Evolutionary conservation across 37 sponge, comb jelly and placozoan species (phyloP), one percentile per base, ranked within the genome.

Genomic region (Petrosia ficiformis): DNA sequence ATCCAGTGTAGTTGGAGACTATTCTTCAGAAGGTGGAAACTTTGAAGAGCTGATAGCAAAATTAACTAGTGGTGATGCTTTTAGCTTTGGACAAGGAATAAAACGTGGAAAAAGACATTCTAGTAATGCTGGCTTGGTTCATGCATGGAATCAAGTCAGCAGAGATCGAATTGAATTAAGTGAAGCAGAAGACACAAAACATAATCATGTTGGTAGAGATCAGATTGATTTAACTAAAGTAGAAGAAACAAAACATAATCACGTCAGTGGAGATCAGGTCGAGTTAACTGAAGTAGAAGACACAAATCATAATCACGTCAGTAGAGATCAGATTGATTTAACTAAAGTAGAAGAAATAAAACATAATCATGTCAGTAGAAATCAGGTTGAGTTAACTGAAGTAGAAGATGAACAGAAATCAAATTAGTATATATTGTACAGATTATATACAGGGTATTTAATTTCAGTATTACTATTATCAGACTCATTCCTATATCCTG

Each of bases 21-120:
- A n/a, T n/a, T 19, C 54, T 48, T 19, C 14, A 19, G 54, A 48
- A 48, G 54, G 54, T 19, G 54, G 54, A 48, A 90, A 94, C 30
- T 75, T 94, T 71, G 94, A 94, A 43, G 90, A 94, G 10, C 84
- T 94, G 0, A 89, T 94, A 33, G 42, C 77, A 4, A 83, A 72
- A 2, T 79, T 94, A 33, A 73, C 68, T 59, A 78, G 79, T 11
- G 94, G 87, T 14, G 94, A 89, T 5, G 5, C 28, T 6, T 61
- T 24, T 24, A 11, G n/a, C 63, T 19, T 19, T 48, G 8, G 14
- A 8, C 54, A 48, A 8, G 54, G 54, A 14, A 48, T 19, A 14
- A 48, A 48, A 14, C 8, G 54, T 8, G 14, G 14, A 8, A 48
- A 14, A 48, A 8, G 54, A 48, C 14, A 8, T 14, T 48, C 54